Conservation (phyloP, 2,888 invertebrate genomes). For the Anaspis maculata region DNA sequence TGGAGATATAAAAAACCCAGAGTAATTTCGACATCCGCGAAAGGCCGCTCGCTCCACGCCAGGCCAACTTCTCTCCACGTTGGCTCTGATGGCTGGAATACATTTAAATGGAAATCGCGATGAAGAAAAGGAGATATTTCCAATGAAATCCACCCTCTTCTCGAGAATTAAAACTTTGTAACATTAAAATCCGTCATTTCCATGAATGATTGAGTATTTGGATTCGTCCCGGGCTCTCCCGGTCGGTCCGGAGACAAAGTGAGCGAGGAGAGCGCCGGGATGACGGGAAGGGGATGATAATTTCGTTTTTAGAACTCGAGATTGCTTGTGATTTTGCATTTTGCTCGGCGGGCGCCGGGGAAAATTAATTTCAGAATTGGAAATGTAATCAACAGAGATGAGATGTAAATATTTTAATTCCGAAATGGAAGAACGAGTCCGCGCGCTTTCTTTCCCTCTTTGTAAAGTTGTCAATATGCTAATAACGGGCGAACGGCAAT, state of each 20-base stretch:
- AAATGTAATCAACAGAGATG: constrained; percentile 40
- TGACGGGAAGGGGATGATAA: constrained; percentile 38
- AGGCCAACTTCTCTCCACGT: constrained; percentile 17
- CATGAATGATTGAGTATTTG: constrained; percentile 43
- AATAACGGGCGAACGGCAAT: too few species aligned
- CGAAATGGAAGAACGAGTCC: constrained; percentile 19
- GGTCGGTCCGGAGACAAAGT: constrained; percentile 32
- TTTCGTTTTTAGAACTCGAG: constrained; percentile 37
- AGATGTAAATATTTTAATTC: constrained; percentile 40
- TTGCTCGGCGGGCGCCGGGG: constrained; percentile 30
- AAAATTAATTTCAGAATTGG: constrained; percentile 41
- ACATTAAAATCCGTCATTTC: constrained; percentile 43
- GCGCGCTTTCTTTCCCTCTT: constrained; percentile 2
- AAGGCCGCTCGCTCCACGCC: constrained; percentile 18
- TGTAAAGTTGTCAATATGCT: constrained; percentile 17
- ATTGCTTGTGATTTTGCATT: constrained; percentile 40
- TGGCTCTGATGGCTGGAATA: too few species aligned
- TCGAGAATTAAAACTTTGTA: constrained; percentile 40
- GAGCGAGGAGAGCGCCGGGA: too few species aligned
- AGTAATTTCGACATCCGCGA: constrained; percentile 36
- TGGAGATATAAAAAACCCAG: constrained; percentile 42
- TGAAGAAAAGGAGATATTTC: constrained; percentile 38
- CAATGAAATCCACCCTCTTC: constrained; percentile 31
- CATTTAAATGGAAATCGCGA: constrained; percentile 44
- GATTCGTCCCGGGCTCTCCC: too few species aligned